phyloP scores from a whole-genome alignment of 92 coral and sea anemone genomes.

The Palythoa grandis region DNA sequence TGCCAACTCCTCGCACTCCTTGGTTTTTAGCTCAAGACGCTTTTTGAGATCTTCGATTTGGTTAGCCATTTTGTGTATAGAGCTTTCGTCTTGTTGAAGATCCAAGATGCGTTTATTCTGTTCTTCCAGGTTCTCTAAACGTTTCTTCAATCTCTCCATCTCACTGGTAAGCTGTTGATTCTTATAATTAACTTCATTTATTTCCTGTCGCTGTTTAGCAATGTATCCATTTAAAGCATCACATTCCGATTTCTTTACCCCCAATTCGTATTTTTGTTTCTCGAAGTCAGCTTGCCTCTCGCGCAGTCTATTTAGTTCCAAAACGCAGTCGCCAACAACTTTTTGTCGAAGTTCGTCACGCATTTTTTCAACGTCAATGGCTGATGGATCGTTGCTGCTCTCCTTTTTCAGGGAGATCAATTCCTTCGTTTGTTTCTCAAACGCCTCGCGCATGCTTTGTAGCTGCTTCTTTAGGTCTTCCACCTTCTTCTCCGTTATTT shows the following conservation, averaged over 20 bases:
- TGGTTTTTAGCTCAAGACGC: background rate
- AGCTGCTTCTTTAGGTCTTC: background rate
- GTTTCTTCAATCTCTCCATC: constrained; percentile 1
- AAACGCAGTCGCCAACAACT: background rate
- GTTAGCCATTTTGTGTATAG: background rate
- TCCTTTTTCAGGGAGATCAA: background rate
- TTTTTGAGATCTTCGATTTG: constrained; percentile 13
- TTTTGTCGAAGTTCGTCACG: constrained; percentile 13
- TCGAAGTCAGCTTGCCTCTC: constrained; percentile 16
- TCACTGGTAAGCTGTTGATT: background rate
- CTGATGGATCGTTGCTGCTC: background rate
- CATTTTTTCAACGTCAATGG: background rate
- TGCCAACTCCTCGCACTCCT: background rate
- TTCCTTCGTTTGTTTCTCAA: constrained; percentile 1
- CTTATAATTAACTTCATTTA: background rate
- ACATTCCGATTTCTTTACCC: constrained; percentile 27
- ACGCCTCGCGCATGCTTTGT: constrained; percentile 6
- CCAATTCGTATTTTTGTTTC: constrained; percentile 23
- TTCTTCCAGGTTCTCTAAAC: background rate
- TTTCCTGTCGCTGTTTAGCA: constrained; percentile 25
- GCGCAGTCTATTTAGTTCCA: constrained; percentile 24
- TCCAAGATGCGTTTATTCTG: background rate
- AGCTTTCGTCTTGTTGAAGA: background rate
- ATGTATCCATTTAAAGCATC: constrained; percentile 20
- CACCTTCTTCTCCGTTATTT: background rate